Evolutionary conservation across 2,888 invertebrate species (phyloP), one percentile per base, ranked within the genome.

Genomic region (Rhagonycha lutea): DNA sequence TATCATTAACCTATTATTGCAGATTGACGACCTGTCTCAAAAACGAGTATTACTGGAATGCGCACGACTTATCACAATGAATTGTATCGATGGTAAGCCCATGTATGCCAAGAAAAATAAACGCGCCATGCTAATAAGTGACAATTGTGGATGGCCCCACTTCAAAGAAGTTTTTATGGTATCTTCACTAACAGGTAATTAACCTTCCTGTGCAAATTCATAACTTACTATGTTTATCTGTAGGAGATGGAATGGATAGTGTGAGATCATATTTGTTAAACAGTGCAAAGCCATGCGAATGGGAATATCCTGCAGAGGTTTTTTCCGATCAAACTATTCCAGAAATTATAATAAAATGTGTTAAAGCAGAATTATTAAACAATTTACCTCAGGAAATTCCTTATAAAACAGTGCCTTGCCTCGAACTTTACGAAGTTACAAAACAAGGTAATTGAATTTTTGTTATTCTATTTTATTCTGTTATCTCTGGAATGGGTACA

Each of bases 91-190:
- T 74, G 86, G 86, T 4, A 84, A 85, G 81, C 83, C 84, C n/a
- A 81, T 84, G 24, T 81, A 83, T 5, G n/a, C 47, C 11, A 82
- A 77, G 62, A 81, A 80, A 67, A 70, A 81, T 28, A 73, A 73
- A 69, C 71, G 75, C 73, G 69, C 81, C 73, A 80, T 81, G 79
- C 70, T 77, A n/a, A 75, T 80, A 32, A 73, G 77, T 18, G 80
- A 83, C 10, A 81, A 82, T 79, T 80, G 77, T 71, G 92, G 92
- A 7, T 95, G 95, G 94, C 90, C 91, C n/a, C 86, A 94, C 80
- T 99, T 99, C 87, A 90, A 92, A 26, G 93, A 95, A 85, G 94
- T 98, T 10, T 99, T 99, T 86, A 93, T 98, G 90, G 91, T 97
- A n/a, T 98, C 98, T 9, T 95, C 97, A 0, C 86, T 96, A 26